Percentiles rank a stretch among this genome's conserved stretches.
These are phyloP conservation scores for Pontoporia blainvillei DNA, from an alignment of 2,113 vertebrate genomes.

Conservation along the genomic window DNA sequence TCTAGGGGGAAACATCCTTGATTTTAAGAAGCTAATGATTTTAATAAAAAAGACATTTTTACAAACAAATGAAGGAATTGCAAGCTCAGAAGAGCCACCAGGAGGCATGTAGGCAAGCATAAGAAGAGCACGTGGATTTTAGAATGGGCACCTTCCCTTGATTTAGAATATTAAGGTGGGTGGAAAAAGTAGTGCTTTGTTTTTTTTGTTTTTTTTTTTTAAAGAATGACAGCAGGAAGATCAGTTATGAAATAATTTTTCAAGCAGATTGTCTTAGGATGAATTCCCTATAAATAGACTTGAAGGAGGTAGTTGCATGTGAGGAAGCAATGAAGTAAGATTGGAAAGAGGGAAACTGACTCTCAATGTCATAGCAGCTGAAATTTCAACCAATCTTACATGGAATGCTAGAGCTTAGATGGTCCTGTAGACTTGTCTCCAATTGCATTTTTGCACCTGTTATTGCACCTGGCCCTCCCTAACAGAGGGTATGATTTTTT, in stretches of 20 bases:
- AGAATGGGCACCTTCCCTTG: background rate
- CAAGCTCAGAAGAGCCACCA: background rate
- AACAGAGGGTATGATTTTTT: background rate
- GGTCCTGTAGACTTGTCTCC: background rate
- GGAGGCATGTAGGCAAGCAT: accelerated
- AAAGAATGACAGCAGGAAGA: background rate
- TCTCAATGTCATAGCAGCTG: background rate
- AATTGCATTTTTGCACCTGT: background rate
- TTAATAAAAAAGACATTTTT: background rate
- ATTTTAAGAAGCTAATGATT: background rate
- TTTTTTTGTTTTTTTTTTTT: background rate
- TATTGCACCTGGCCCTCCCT: background rate
- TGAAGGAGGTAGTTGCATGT: background rate
- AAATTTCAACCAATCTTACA: background rate
- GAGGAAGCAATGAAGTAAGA: background rate
- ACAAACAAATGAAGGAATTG: background rate
- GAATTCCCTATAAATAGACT: background rate
- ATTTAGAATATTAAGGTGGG: background rate
- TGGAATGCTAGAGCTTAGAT: background rate
- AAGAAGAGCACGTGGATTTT: background rate
- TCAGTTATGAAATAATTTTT: background rate
- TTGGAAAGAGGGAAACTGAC: background rate
- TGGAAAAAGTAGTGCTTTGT: background rate
- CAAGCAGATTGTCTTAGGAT: background rate
- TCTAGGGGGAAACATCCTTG: background rate